Evolutionary conservation across 2,888 invertebrate genomes (phyloP), one percentile per base, ranked within the genome.

Genomic region (Lypha dubia): DNA sequence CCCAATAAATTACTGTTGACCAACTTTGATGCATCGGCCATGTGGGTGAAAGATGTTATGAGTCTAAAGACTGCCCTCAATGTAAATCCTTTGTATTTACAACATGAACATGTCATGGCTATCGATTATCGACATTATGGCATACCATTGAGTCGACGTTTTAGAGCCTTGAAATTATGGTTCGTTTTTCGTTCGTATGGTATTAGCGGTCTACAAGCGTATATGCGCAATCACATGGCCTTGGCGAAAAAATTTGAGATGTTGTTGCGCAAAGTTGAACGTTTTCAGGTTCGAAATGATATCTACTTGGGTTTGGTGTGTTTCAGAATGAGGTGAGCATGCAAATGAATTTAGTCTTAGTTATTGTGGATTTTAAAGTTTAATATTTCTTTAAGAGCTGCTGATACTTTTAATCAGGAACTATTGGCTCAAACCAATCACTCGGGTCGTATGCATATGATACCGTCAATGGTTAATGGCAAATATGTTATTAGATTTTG

Each of bases 1-100:
- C 96, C 97, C 0, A 97, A 97, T 91, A 98, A 98, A 92, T 96
- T 97, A 95, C 93, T 98, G 89, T 93, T 97, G 76, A 95, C 96
- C 5, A 96, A 96, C 91, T 97, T 97, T 87, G 97, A 98, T 90
- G 96, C 97, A 87, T 96, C 97, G 0, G 95, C 96, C 20, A 93
- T 98, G 90, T 98, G 97, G 97, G 97, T 95, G 65, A 94, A 93
- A 65, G 96, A 97, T 89, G 94, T 95, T 51, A 95, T 95, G 89
- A 94, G 94, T 77, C 93, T 98, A 67, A 97, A 97, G 3, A 95
- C 95, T 38, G 97, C 97, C 0, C 92, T 98, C n/a, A 94, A 96
- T 22, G 97, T 98, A 0, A 96, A 97, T 92, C 97, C 97, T 0
- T 91, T 97, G 8, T 98, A 98, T 88, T 93, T 98, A 11, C 96